These are phyloP conservation scores for Oncorhynchus keta DNA, from an alignment of 2,113 vertebrate species.

Conservation along the genomic window DNA sequence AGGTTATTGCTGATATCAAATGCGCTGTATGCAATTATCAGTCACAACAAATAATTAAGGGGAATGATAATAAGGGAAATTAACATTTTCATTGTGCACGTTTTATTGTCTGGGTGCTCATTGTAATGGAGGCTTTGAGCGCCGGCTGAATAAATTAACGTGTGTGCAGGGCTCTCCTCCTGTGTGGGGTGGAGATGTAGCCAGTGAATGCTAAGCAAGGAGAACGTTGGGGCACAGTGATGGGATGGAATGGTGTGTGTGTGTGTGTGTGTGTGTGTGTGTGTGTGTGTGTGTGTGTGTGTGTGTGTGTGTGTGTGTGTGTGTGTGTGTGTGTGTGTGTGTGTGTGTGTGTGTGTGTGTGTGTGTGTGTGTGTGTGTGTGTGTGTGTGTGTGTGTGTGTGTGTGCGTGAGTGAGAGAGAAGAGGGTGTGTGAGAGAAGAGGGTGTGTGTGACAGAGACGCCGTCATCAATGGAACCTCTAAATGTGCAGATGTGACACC, in stretches of 20 bases:
- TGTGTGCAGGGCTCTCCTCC: constrained; percentile 24
- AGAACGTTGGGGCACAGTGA: neutral
- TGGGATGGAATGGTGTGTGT: neutral
- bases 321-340: no score
- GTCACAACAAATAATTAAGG: constrained; percentile 98
- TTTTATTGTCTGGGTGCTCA: constrained; percentile 79
- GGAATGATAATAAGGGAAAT: constrained; percentile 92
- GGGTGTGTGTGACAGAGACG: neutral
- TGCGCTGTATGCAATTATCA: constrained; percentile 95
- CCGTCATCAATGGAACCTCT: neutral
- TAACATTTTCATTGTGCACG: constrained; percentile 93
- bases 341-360: no score
- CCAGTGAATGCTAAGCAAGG: constrained; percentile 52
- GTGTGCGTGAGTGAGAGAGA: neutral
- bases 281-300: neutral
- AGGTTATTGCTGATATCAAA: constrained; percentile 99
- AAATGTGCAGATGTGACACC: neutral
- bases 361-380: no score
- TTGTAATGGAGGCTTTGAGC: constrained; percentile 76
- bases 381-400: neutral
- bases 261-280: neutral
- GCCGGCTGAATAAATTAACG: constrained; percentile 70
- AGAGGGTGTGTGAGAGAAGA: neutral
- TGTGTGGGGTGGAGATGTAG: constrained; percentile 52
- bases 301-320: no score